phyloP scores from a whole-genome alignment of 2,797 vertebrate species.

The Macropus fuliginosus region DNA sequence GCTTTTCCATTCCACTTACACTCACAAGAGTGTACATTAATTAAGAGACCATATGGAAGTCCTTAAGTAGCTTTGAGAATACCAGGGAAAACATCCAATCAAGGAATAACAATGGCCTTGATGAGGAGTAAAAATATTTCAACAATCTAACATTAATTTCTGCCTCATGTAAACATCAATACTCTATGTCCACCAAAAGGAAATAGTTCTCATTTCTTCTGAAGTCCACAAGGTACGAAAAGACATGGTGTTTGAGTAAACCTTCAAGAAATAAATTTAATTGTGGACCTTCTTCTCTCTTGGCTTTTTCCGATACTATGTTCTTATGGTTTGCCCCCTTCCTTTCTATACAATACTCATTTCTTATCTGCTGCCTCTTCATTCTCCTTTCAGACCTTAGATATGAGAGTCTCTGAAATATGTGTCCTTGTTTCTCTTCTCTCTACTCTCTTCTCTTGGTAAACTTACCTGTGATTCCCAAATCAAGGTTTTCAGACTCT shows the following conservation, averaged over 20 bases:
- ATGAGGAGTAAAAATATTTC: conserved; percentile 72
- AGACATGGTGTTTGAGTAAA: neutral
- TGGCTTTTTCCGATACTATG: neutral
- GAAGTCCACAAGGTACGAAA: conserved; percentile 6
- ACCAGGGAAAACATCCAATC: conserved; percentile 45
- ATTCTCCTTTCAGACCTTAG: neutral
- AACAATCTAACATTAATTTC: conserved; percentile 74
- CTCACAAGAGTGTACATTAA: conserved; percentile 75
- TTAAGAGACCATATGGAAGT: conserved; percentile 75
- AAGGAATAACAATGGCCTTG: conserved; percentile 57
- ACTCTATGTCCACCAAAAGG: neutral
- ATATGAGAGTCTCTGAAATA: neutral
- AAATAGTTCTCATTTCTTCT: conserved; percentile 53
- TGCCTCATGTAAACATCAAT: conserved; percentile 36
- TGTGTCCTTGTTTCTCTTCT: neutral
- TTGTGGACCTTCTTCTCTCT: neutral
- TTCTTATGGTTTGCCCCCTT: neutral
- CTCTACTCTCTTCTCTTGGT: too few relatives aligned
- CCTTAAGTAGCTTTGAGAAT: conserved; percentile 74
- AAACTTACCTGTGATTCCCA: too few relatives aligned
- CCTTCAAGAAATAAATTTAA: neutral
- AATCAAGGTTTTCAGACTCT: too few relatives aligned
- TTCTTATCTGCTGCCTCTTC: neutral
- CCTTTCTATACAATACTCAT: neutral
- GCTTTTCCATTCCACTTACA: conserved; percentile 52